Evolutionary conservation across 2,888 invertebrate species (phyloP).

Genomic region (Xylocampa areola): DNA sequence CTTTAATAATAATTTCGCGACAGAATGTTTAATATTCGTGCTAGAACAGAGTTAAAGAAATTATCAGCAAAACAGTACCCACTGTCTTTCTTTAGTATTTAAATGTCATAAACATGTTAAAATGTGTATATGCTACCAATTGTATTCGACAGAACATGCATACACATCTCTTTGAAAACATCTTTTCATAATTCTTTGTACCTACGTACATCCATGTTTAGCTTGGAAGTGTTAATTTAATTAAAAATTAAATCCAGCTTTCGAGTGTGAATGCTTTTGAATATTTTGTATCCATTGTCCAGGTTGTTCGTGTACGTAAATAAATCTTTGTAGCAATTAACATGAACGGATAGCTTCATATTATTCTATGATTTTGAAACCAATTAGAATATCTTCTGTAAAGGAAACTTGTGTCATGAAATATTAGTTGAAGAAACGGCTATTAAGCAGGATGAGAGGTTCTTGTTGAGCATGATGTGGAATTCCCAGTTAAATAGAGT

Average conservation of each 20-base stretch:
- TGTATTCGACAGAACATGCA: background rate
- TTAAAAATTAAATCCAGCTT: slow-evolving; percentile 68
- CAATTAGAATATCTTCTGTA: too few species aligned
- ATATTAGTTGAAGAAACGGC: too few species aligned
- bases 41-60: too few species aligned
- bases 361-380: too few species aligned
- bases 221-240: slow-evolving; percentile 74
- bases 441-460: too few species aligned
- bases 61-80: too few species aligned
- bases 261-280: slow-evolving; percentile 30
- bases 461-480: too few species aligned
- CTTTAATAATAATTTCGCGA: too few species aligned
- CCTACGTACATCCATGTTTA: slow-evolving; percentile 51
- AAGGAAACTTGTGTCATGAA: too few species aligned
- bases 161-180: background rate
- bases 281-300: slow-evolving; percentile 44
- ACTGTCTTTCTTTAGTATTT: too few species aligned
- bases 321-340: slow-evolving; percentile 37
- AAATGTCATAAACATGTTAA: background rate
- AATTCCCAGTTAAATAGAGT: too few species aligned
- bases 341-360: slow-evolving; percentile 6
- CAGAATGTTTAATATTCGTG: too few species aligned
- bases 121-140: background rate
- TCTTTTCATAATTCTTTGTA: slow-evolving; percentile 9
- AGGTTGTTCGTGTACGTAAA: slow-evolving; percentile 28